Percentiles rank a stretch among this genome's conserved stretches.
Evolutionary conservation across 2,113 vertebrate species (phyloP).

Genomic region (Procavia capensis): DNA sequence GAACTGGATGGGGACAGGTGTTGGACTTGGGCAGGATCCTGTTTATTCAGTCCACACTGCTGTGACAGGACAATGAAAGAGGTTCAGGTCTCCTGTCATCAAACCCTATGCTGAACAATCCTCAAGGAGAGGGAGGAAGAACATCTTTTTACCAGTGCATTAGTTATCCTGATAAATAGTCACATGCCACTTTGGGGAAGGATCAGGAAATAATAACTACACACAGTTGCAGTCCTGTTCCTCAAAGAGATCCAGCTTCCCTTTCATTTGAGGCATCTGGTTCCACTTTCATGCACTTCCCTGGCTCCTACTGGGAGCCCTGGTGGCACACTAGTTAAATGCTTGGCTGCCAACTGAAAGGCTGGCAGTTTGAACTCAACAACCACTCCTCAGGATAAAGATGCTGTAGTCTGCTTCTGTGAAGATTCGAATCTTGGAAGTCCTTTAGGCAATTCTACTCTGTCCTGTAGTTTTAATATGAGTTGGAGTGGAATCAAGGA

Average conservation of each 20-base stretch:
- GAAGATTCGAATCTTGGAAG: too few species aligned
- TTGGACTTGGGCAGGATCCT: not conserved
- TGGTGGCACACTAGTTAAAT: too few species aligned
- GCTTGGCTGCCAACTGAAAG: too few species aligned
- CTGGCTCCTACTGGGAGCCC: not conserved
- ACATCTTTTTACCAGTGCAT: not conserved
- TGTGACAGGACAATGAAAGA: not conserved
- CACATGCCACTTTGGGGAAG: not conserved
- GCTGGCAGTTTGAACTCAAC: too few species aligned
- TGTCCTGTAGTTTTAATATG: too few species aligned
- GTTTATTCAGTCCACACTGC: not conserved
- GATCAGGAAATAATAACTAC: too few species aligned
- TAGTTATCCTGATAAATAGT: rapidly evolving
- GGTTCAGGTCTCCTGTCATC: not conserved
- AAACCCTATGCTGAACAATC: not conserved
- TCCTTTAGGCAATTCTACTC: too few species aligned
- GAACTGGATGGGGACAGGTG: not conserved
- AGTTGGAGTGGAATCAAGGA: too few species aligned
- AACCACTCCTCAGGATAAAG: too few species aligned
- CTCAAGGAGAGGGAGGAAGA: too few species aligned
- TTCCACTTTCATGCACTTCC: rapidly evolving
- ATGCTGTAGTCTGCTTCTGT: too few species aligned
- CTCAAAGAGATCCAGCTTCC: not conserved
- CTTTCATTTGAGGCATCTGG: rapidly evolving
- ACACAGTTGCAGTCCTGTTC: too few species aligned